Base-by-base conservation (phyloP, 1,140 invertebrate genomes). In the Drosophila kohkoa region DNA sequence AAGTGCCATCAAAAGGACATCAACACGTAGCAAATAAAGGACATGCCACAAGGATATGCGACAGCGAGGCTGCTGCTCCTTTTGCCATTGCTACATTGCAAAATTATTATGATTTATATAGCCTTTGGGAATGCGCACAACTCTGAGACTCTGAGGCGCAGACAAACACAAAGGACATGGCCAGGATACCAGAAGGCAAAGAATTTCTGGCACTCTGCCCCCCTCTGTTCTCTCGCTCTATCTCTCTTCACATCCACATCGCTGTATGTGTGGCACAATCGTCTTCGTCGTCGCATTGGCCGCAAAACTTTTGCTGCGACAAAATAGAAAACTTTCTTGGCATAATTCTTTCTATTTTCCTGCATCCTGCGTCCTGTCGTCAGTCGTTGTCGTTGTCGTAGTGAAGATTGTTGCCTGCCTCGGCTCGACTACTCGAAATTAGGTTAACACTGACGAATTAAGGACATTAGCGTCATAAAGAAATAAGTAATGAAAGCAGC, bases 81-180 rank as follows among this genome's bases (percentile, higher is more conserved):
- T 89, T 89, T 64, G 81, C 77, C 85, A 89, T 85, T 85, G 85
- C 85, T 81, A 89, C 83, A 88, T 88, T 89, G 85, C 85, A 88
- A 88, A 88, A 88, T 88, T 88, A 88, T 88, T 88, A 88, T 88
- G 85, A 88, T 88, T 88, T 88, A 88, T 88, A 88, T 89, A 71
- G 86, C 85, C 85, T 89, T 81, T 89, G 85, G 85, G 85, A 89
- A 89, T 88, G 85, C 85, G 85, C 85, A 79, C 25, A 63, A 55
- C 7, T 72, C 16, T 20, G 64, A 45, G 49, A 52, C 49, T 66
- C 10, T 32, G 60, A 63, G 64, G 66, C 51, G 46, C 54, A 57
- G 66, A 80, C 79, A 81, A 77, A 79, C 82, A 88, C 83, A 87
- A 88, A 87, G 83, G 77, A 88, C 76, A 88, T 63, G 72, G 62